phyloP scores from a whole-genome alignment of 2,888 invertebrate species.

The Coronaproctus castanopsis region DNA sequence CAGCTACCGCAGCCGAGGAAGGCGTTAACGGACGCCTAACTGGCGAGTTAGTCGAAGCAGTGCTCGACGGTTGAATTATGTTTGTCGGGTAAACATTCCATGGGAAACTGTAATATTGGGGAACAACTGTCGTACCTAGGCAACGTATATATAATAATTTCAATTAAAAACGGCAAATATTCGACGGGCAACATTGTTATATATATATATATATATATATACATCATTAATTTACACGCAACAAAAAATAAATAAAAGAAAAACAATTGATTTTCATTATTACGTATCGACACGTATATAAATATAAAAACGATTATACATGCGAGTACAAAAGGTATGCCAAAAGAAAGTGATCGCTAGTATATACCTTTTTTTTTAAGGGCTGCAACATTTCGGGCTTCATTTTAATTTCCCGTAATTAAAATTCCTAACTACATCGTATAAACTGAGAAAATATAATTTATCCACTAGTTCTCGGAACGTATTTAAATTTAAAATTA shows the following conservation, averaged over 20 bases:
- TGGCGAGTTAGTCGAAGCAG: constrained; percentile 27
- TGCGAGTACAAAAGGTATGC: too few relatives aligned
- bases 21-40: constrained; percentile 62
- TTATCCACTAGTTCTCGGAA: too few relatives aligned
- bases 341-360: too few relatives aligned
- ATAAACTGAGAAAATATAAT: too few relatives aligned
- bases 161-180: not conserved
- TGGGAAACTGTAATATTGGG: constrained; percentile 83
- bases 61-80: constrained; percentile 45
- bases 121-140: constrained; percentile 39
- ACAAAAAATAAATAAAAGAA: constrained; percentile 11
- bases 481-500: too few relatives aligned
- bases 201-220: not conserved
- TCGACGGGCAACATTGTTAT: not conserved
- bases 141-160: too few relatives aligned
- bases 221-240: not conserved
- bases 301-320: too few relatives aligned
- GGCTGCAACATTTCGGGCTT: too few relatives aligned
- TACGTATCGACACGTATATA: too few relatives aligned
- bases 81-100: constrained; percentile 82
- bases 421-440: too few relatives aligned
- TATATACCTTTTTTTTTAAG: too few relatives aligned
- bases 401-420: too few relatives aligned
- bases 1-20: constrained; percentile 28
- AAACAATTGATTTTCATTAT: not conserved